Evolutionary conservation across 2,888 invertebrate species (phyloP), one percentile per base, ranked within the genome.

Genomic region (Gryllus longicercus): DNA sequence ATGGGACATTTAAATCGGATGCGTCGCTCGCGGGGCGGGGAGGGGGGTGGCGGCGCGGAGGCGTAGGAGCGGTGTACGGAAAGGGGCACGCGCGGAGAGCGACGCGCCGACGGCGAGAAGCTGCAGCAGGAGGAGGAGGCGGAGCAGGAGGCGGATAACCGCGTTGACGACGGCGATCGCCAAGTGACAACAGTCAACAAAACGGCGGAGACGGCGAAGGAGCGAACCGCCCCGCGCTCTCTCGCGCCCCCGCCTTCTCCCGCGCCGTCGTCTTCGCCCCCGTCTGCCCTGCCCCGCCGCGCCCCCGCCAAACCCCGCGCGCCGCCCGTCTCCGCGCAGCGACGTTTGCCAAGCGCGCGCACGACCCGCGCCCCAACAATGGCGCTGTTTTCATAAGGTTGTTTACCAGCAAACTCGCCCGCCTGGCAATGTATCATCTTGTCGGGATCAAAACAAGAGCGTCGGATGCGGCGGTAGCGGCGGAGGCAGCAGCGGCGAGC

Each of bases 1-100:
- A 81, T 80, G 79, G 78, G 80, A 80, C 81, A 80, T 81, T 81
- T 81, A 80, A 81, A 81, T 80, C 78, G 80, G 63, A 38, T 38
- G 38, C 38, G 38, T 4, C 38, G 38, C 38, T 38, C 38, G 38
- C 38, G 38, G 38, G 38, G 38, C 38, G 38, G 38, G 16, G n/a
- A n/a, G n/a, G n/a, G n/a, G n/a, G 63, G 63, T 3, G 63, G 63
- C 3, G 63, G 10, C 63, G 63, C 10, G 14, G 75, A 25, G 49
- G 76, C 78, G 38, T 11, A 23, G 78, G 50, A 78, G 51, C 23
- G 50, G 78, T 5, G 50, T 23, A 25, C 78, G 23, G 78, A 51
- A 23, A 16, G 16, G 78, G 51, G 51, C 78, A 78, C 38, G 76
- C 49, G 51, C 49, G 78, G 76, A 63, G 63, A 63, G n/a, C 2